These are phyloP conservation scores for Lordiphosa andalusiaca DNA, from an alignment of 2,888 invertebrate genomes.

Conservation along the genomic window DNA sequence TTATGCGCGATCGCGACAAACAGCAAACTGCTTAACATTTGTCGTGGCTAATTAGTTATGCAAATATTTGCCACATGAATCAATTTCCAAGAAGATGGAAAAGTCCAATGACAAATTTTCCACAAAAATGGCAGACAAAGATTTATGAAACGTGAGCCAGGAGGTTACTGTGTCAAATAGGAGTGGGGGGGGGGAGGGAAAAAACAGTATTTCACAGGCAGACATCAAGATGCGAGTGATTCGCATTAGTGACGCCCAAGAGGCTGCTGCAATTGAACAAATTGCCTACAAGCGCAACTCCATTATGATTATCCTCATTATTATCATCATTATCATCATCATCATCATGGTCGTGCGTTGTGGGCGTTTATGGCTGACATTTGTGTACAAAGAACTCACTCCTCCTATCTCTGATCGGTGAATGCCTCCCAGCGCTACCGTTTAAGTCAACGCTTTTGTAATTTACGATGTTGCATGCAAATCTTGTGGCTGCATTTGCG, in stretches of 20 bases:
- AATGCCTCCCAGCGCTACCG: slow-evolving; percentile 51
- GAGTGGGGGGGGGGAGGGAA: too few species aligned
- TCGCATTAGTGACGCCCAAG: slow-evolving; percentile 65
- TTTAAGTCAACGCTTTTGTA: slow-evolving; percentile 26
- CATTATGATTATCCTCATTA: slow-evolving; percentile 6
- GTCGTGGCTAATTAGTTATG: slow-evolving; percentile 65
- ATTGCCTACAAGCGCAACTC: slow-evolving; percentile 35
- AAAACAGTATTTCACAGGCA: slow-evolving; percentile 63
- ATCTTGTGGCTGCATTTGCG: slow-evolving; percentile 33
- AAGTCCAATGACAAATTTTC: slow-evolving; percentile 55
- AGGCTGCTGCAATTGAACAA: slow-evolving; percentile 73
- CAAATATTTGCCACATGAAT: slow-evolving; percentile 65
- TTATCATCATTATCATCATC: slow-evolving; percentile 15
- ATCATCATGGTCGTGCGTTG: slow-evolving; percentile 54
- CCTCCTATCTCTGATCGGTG: slow-evolving; percentile 36
- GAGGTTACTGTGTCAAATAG: slow-evolving; percentile 69
- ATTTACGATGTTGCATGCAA: slow-evolving; percentile 35
- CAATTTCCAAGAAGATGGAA: slow-evolving; percentile 48
- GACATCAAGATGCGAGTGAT: slow-evolving; percentile 56
- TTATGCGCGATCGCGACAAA: slow-evolving; percentile 49
- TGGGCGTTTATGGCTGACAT: slow-evolving; percentile 66
- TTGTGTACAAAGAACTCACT: slow-evolving; percentile 44
- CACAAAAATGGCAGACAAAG: slow-evolving; percentile 30
- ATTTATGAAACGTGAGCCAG: slow-evolving; percentile 32
- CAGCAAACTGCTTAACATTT: slow-evolving; percentile 44